These are phyloP conservation scores for Drosophila testacea DNA, from an alignment of 2,888 invertebrate genomes.

Conservation along the genomic window DNA sequence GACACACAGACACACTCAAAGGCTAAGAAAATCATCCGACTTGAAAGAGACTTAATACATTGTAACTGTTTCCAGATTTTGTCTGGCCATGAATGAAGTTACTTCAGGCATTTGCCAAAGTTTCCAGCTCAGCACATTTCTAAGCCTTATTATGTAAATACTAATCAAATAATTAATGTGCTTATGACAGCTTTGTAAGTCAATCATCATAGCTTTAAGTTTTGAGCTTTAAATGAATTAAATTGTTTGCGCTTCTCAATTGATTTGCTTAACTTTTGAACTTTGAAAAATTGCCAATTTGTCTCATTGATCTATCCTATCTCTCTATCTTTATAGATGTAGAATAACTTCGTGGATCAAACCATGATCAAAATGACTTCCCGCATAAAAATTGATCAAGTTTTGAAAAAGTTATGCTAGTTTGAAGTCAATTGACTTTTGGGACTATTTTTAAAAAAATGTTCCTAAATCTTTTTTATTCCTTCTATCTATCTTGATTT, in stretches of 20 bases:
- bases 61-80: background rate
- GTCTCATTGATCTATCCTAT: background rate
- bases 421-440: too few relatives aligned
- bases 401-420: too few relatives aligned
- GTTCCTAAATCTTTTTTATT: background rate
- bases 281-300: background rate
- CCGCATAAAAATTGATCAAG: too few relatives aligned
- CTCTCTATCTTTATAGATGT: too few relatives aligned
- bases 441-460: too few relatives aligned
- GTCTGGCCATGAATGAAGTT: constrained; percentile 7
- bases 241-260: background rate
- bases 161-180: constrained; percentile 12
- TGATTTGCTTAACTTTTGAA: background rate
- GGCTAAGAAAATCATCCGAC: constrained; percentile 11
- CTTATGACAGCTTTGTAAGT: constrained; percentile 9
- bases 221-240: background rate
- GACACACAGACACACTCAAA: background rate
- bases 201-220: background rate
- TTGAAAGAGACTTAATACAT: constrained; percentile 13
- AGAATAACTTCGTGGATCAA: too few relatives aligned
- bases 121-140: constrained; percentile 13
- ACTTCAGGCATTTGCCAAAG: background rate
- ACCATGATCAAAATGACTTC: too few relatives aligned
- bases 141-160: constrained; percentile 1
- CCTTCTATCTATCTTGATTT: background rate